phyloP scores from a whole-genome alignment of 1,140 invertebrate species.

The Phymastichus coffea region DNA sequence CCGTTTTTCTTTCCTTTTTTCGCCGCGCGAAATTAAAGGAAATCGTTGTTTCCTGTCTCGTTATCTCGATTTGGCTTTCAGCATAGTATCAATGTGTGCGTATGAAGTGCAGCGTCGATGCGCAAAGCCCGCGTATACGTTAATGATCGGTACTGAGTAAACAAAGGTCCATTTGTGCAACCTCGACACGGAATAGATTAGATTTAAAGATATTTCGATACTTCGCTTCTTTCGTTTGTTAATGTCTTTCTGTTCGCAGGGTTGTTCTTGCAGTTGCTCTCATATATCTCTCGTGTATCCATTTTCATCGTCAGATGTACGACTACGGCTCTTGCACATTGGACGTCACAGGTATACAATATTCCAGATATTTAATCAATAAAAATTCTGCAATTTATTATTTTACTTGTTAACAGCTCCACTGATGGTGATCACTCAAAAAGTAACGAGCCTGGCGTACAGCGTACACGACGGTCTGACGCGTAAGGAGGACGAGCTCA shows the following conservation, averaged over 20 bases:
- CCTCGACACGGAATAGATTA: too few relatives aligned
- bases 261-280: slow-evolving; percentile 74
- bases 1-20: not conserved
- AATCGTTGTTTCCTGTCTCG: too few relatives aligned
- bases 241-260: slow-evolving; percentile 60
- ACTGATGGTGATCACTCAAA: slow-evolving; percentile 96
- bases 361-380: not conserved
- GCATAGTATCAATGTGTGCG: too few relatives aligned
- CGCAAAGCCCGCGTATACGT: too few relatives aligned
- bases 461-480: slow-evolving; percentile 83
- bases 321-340: slow-evolving; percentile 86
- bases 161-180: too few relatives aligned
- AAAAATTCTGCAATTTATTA: not conserved
- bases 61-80: too few relatives aligned
- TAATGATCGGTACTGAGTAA: too few relatives aligned
- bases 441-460: slow-evolving; percentile 90
- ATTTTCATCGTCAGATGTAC: slow-evolving; percentile 84
- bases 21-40: not conserved
- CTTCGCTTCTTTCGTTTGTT: too few relatives aligned
- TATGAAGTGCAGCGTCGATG: too few relatives aligned
- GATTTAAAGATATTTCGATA: too few relatives aligned
- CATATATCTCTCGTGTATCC: slow-evolving; percentile 80
- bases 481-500: slow-evolving; percentile 66
- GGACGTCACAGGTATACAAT: slow-evolving; percentile 80
- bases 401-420: slow-evolving; percentile 64